Evolutionary conservation across 1,140 invertebrate genomes (phyloP), one percentile per base, ranked within the genome.

Genomic region (Camponotus pennsylvanicus): DNA sequence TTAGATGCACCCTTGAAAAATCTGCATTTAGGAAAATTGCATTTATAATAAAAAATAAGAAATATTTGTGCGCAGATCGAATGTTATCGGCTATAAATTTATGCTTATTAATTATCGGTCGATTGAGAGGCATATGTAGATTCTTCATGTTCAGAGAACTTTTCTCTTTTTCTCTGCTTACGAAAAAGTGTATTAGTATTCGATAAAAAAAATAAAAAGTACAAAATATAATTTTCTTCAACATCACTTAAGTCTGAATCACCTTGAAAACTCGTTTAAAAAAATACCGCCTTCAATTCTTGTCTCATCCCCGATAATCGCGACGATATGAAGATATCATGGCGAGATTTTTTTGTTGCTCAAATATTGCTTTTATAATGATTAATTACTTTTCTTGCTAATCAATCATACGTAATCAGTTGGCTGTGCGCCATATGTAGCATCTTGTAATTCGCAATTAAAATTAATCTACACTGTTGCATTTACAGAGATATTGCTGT

Each of bases 1-100:
- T 73, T 45, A 52, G n/a, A 70, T 34, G 42, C 67, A 82, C 67
- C 37, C 40, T 73, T 82, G 67, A 82, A 73, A 80, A 57, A 61
- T 45, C 9, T 59, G 37, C 34, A 57, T 45, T 40, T 55, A 32
- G 13, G 11, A n/a, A 7, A 52, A 79, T 57, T n/a, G 34, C n/a
- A 37, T 40, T 67, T 9, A 21, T 69, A 32, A 37, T 18, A 13
- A 27, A 55, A 79, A 69, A 27, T 27, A 40, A 40, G 7, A 2
- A 18, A 63, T n/a, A 21, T 34, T 78, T 66, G 13, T 15, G 13
- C 45, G 49, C 42, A 15, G 42, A 45, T 77, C 15, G 2, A 5
- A 27, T 59, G 4, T 32, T 40, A 8, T 42, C 5, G 13, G 13
- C 3, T 78, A 34, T 40, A 40, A 2, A 40, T 40, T 4, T 40